Evolutionary conservation across 2,888 invertebrate genomes (phyloP).

Genomic region (Cenopis cana): DNA sequence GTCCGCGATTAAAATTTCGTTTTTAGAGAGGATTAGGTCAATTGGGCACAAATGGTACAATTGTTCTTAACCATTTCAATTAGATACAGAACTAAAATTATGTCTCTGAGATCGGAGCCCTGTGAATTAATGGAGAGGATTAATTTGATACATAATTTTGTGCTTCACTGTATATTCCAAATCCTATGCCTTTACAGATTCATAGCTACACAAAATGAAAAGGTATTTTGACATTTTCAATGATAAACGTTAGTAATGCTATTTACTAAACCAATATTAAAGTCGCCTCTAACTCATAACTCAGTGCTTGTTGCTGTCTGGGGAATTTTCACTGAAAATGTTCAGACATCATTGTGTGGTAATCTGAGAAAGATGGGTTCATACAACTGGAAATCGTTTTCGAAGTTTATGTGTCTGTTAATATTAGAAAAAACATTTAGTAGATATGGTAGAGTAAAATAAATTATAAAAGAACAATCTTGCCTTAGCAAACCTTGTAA

Average conservation of each 20-base stretch:
- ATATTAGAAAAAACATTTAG: slow-evolving; percentile 5
- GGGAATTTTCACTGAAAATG: slow-evolving; percentile 32
- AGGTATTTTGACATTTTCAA: not conserved
- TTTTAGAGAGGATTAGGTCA: too few species aligned
- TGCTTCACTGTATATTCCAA: too few species aligned
- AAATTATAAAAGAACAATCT: too few species aligned
- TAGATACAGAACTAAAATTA: too few species aligned
- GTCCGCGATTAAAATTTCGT: too few species aligned
- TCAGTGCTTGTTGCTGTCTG: slow-evolving; percentile 20
- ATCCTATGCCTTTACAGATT: too few species aligned
- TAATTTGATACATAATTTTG: too few species aligned
- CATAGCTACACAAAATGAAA: not conserved
- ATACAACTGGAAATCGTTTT: slow-evolving; percentile 32
- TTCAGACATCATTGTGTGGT: slow-evolving; percentile 36
- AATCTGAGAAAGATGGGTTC: slow-evolving; percentile 32
- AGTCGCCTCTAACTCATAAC: slow-evolving; percentile 17
- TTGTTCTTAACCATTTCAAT: too few species aligned
- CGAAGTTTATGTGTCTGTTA: slow-evolving; percentile 27
- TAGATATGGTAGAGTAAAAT: not conserved
- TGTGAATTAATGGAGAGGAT: too few species aligned
- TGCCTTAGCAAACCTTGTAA: too few species aligned
- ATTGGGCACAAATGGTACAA: too few species aligned
- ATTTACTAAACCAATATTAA: slow-evolving; percentile 32
- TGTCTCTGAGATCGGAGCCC: too few species aligned
- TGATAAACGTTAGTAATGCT: not conserved